Conservation (phyloP, 1,140 invertebrate species). For the Drosophila lacteicornis region DNA sequence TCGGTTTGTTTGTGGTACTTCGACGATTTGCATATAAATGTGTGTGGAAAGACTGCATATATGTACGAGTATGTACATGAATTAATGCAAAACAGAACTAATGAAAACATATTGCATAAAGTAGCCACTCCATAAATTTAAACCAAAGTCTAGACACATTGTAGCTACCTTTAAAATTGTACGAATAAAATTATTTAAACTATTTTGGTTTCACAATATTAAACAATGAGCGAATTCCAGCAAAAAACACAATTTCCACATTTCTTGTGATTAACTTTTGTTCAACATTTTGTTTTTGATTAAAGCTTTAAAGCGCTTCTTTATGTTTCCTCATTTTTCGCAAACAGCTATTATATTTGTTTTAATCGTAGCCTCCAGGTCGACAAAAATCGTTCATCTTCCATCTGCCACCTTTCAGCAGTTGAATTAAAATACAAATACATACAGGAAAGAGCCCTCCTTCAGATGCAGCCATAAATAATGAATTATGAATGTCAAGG, state of each 20-base stretch:
- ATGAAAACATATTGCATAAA: constrained; percentile 78
- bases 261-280: no score
- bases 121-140: constrained; percentile 70
- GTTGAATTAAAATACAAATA: constrained; percentile 32
- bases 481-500: constrained; percentile 75
- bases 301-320: not conserved
- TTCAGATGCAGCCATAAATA: constrained; percentile 71
- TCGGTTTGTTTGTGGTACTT: constrained; percentile 39
- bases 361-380: constrained; percentile 49
- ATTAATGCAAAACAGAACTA: constrained; percentile 67
- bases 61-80: constrained; percentile 7
- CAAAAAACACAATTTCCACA: not conserved
- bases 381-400: constrained; percentile 33
- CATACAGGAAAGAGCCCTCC: constrained; percentile 34
- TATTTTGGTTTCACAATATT: constrained; percentile 8
- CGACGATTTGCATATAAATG: constrained; percentile 16
- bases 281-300: not conserved
- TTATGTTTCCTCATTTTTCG: not conserved
- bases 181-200: constrained; percentile 76
- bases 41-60: not conserved
- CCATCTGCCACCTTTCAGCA: constrained; percentile 13
- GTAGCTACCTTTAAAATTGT: constrained; percentile 48
- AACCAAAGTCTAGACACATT: constrained; percentile 79
- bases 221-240: not conserved
- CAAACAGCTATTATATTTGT: constrained; percentile 50